Percentiles rank a stretch among this genome's conserved stretches.
phyloP scores from a whole-genome alignment of 30 jellyfish, hydroid and myxozoan species.

The Calvadosia cruxmelitensis region DNA sequence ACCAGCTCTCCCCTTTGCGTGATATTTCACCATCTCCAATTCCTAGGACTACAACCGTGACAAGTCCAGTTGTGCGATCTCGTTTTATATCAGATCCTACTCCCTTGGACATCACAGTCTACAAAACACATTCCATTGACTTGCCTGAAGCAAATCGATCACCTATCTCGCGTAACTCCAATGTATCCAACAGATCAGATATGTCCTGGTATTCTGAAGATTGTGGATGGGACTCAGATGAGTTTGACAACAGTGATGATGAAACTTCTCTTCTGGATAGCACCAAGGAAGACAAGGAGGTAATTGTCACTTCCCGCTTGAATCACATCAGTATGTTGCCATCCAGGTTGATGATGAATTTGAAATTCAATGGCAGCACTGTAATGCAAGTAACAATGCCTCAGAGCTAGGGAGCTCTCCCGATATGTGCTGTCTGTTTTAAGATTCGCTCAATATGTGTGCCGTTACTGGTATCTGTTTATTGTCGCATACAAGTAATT shows the following conservation, averaged over 20 bases:
- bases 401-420: no score
- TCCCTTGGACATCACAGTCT: background rate
- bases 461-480: no score
- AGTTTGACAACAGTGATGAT: conserved; percentile 54
- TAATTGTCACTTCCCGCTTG: no score
- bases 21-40: no score
- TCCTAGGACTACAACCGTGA: background rate
- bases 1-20: background rate
- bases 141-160: background rate
- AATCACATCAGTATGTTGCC: no score
- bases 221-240: conserved; percentile 87
- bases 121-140: background rate
- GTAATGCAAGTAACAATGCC: no score
- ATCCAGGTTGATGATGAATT: no score
- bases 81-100: background rate
- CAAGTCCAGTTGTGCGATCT: background rate
- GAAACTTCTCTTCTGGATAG: conserved; percentile 15
- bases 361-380: no score
- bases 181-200: background rate
- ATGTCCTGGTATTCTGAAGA: background rate
- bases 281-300: background rate
- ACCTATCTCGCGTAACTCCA: background rate
- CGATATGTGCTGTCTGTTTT: no score
- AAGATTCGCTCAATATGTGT: no score
- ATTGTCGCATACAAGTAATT: no score